Evolutionary conservation across 64 coral and sea anemone genomes (phyloP), one percentile per base, ranked within the genome.

Genomic region (Porites australiensis): DNA sequence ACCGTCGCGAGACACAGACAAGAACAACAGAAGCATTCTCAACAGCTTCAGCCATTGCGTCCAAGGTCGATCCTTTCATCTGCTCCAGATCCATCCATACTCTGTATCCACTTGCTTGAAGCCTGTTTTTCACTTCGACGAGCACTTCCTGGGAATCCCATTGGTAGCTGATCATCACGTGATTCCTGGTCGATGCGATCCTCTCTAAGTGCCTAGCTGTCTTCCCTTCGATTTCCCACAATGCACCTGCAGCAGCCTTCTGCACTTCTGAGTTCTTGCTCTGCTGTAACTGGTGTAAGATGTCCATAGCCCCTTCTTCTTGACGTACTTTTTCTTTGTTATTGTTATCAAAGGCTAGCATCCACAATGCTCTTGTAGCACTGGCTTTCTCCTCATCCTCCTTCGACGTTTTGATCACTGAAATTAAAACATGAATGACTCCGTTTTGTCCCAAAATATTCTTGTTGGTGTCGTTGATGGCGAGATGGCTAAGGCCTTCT

Each of bases 111-210:
- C 52, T 87, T 0, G 52, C 50, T 50, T 88, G 75, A 67, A 93
- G 84, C 13, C 79, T 79, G 64, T 93, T 93, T 55, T 93, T 93
- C 14, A 93, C 85, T 70, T 88, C 37, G 2, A 88, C 70, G 37
- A 93, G 72, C 3, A 79, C 61, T 0, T 77, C 50, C 84, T 93
- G 91, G 3, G 69, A 47, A 70, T 93, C 84, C 91, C 83, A 93
- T 71, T 93, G 91, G 84, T 93, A 93, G 64, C 91, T 93, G 64
- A 93, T 93, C 91, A 93, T 93, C 75, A 93, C 83, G 91, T 93
- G 91, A 13, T 93, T 93, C 64, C 64, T n/a, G n/a, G 18, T 75
- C 4, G 15, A 9, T 27, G 54, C 66, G 68, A 5, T 72, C 8
- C 5, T 87, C 66, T 68, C 23, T 2, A 18, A 22, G 16, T 45